Evolutionary conservation across 2,888 invertebrate species (phyloP).

Genomic region (Nyleta sp.): DNA sequence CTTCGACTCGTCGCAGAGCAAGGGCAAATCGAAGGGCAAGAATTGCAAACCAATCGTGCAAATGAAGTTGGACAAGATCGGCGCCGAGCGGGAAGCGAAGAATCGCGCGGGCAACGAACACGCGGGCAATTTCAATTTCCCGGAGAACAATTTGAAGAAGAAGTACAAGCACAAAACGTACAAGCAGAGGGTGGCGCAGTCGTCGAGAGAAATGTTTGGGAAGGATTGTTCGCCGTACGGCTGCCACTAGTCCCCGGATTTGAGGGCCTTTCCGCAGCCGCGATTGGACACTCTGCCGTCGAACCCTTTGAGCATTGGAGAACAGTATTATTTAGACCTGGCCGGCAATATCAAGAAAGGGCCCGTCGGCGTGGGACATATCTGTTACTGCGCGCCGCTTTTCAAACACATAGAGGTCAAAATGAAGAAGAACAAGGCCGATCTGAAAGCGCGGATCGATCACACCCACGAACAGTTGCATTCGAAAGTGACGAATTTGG

Average conservation of each 20-base stretch:
- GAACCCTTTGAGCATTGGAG: constrained; percentile 93
- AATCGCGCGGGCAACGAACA: too few relatives aligned
- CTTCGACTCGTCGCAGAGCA: constrained; percentile 82
- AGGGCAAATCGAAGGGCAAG: too few relatives aligned
- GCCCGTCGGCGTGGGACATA: constrained; percentile 96
- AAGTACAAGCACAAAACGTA: constrained; percentile 77
- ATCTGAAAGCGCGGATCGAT: constrained; percentile 90
- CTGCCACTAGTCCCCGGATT: constrained; percentile 95
- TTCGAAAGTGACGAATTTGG: constrained; percentile 91
- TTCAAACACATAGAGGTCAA: constrained; percentile 94
- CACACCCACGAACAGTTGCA: constrained; percentile 91
- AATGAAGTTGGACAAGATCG: too few relatives aligned
- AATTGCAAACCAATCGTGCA: too few relatives aligned
- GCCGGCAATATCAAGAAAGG: constrained; percentile 98
- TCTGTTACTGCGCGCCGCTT: constrained; percentile 96
- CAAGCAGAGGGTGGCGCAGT: constrained; percentile 81
- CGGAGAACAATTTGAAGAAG: constrained; percentile 68
- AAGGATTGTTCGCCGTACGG: constrained; percentile 94
- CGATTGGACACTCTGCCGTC: constrained; percentile 93
- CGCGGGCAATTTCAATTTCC: constrained; percentile 63
- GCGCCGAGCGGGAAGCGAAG: too few relatives aligned
- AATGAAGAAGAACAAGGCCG: constrained; percentile 91
- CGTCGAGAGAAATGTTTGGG: constrained; percentile 71
- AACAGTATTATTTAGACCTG: constrained; percentile 96
- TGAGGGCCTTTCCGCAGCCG: constrained; percentile 92